Conservation (phyloP, 2,113 vertebrate genomes). For the Halichoeres trimaculatus region DNA sequence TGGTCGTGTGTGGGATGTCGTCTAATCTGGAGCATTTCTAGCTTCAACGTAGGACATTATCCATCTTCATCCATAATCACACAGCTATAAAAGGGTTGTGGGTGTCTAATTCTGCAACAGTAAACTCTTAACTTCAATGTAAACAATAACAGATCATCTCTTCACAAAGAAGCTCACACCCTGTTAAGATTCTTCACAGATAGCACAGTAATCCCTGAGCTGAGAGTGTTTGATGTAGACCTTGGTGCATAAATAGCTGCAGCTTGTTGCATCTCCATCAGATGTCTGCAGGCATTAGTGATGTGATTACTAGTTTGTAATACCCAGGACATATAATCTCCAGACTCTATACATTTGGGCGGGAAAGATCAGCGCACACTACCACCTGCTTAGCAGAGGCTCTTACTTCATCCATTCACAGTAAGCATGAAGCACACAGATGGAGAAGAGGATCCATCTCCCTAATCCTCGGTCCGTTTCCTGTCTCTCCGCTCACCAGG, state of each 20-base stretch:
- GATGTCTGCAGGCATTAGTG: slow-evolving; percentile 57
- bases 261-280: slow-evolving; percentile 41
- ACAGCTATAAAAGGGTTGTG: slow-evolving; percentile 23
- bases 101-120: neutral
- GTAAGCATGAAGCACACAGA: slow-evolving; percentile 68
- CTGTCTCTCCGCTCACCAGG: slow-evolving; percentile 37
- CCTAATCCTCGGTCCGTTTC: slow-evolving; percentile 70
- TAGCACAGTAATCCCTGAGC: slow-evolving; percentile 37
- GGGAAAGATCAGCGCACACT: slow-evolving; percentile 59
- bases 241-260: slow-evolving; percentile 18
- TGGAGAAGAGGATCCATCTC: slow-evolving; percentile 69
- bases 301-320: slow-evolving; percentile 73
- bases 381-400: slow-evolving; percentile 60
- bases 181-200: slow-evolving; percentile 24
- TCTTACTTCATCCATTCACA: slow-evolving; percentile 46
- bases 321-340: slow-evolving; percentile 63
- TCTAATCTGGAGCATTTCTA: slow-evolving; percentile 35
- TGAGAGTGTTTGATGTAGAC: slow-evolving; percentile 21
- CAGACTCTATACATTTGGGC: slow-evolving; percentile 67
- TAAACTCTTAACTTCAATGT: slow-evolving; percentile 24
- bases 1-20: slow-evolving; percentile 37
- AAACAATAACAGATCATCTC: slow-evolving; percentile 22
- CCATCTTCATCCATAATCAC: slow-evolving; percentile 5
- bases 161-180: slow-evolving; percentile 5
- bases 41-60: slow-evolving; percentile 12